Percentiles rank a stretch among this genome's conserved stretches.
These are phyloP conservation scores for Enhydra lutris DNA, from an alignment of 2,113 vertebrate species.

Conservation along the genomic window DNA sequence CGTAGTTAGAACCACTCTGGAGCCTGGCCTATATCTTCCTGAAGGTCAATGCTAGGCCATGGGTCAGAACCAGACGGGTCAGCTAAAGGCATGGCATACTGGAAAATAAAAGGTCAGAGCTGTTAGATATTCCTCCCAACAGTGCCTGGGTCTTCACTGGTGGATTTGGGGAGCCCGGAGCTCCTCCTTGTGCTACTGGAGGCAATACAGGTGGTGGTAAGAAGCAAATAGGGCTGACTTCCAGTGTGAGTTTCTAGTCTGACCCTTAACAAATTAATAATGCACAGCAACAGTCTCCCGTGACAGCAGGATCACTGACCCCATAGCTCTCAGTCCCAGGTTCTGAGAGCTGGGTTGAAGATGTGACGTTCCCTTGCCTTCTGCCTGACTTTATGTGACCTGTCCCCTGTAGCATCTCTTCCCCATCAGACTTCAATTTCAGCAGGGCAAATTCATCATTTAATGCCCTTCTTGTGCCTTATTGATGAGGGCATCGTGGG, in stretches of 20 bases:
- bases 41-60: not conserved
- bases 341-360: not conserved
- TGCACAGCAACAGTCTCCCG: accelerated
- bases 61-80: not conserved
- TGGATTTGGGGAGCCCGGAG: not conserved
- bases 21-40: not conserved
- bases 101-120: not conserved
- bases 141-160: accelerated
- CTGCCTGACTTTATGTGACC: not conserved
- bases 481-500: not conserved
- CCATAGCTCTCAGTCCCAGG: not conserved
- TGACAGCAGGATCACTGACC: not conserved
- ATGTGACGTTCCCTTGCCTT: not conserved
- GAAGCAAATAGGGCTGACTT: not conserved
- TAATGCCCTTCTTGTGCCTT: not conserved
- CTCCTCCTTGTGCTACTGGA: not conserved
- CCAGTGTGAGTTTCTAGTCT: not conserved
- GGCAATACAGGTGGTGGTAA: not conserved
- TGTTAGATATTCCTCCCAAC: not conserved
- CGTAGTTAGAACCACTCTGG: not conserved
- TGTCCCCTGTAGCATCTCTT: not conserved
- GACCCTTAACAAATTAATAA: not conserved
- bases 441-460: not conserved
- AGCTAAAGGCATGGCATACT: not conserved
- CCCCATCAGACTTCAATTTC: not conserved